Evolutionary conservation across 1,140 invertebrate genomes (phyloP).

Genomic region (Daktulosphaira vitifoliae): DNA sequence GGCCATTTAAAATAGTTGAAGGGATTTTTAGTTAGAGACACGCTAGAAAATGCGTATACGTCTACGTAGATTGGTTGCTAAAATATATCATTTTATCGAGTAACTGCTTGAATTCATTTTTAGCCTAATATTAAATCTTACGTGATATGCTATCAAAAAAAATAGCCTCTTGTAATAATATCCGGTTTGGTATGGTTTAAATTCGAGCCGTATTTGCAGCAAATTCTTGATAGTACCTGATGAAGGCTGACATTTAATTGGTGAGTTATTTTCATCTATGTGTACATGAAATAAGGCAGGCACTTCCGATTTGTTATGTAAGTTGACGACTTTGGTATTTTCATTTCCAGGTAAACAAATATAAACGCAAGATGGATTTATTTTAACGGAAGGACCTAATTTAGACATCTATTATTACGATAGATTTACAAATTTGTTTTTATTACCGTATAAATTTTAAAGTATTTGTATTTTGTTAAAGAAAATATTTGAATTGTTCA

Average conservation of each 20-base stretch:
- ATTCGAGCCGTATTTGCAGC: neutral
- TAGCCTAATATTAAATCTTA: neutral
- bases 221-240: neutral
- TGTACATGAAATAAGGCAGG: neutral
- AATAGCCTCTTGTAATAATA: conserved; percentile 22
- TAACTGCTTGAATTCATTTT: too few relatives aligned
- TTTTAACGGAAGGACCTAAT: conserved; percentile 13
- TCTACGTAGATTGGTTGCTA: conserved; percentile 9
- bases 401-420: too few relatives aligned
- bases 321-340: neutral
- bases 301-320: neutral
- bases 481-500: too few relatives aligned
- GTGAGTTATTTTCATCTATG: neutral
- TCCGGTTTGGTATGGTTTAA: neutral
- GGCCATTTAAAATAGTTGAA: conserved; percentile 8
- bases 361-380: neutral
- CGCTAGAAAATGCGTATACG: conserved; percentile 12
- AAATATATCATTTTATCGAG: neutral
- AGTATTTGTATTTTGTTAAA: too few relatives aligned
- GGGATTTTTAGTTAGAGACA: neutral
- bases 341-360: neutral
- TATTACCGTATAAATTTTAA: too few relatives aligned
- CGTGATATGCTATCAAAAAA: conserved; percentile 1
- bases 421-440: too few relatives aligned
- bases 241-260: neutral